These are phyloP conservation scores for Dynastes grantii DNA, from an alignment of 2,888 invertebrate species.

Conservation along the genomic window DNA sequence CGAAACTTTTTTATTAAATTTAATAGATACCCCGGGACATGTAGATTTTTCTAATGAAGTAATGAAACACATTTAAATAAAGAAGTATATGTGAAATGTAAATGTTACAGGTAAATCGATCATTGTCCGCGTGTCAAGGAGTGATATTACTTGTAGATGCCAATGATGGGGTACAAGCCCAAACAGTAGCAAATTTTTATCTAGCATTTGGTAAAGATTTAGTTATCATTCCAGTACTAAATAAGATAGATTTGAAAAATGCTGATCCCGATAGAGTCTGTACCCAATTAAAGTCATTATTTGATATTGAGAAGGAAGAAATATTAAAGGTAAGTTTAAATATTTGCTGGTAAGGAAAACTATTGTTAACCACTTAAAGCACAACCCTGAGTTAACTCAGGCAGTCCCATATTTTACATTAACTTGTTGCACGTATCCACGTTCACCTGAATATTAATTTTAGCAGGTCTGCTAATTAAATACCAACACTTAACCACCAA, in stretches of 20 bases:
- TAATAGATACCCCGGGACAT: conserved; percentile 99
- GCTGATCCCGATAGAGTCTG: conserved; percentile 89
- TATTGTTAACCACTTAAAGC: background rate
- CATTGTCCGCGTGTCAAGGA: conserved; percentile 94
- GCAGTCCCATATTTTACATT: too few species aligned
- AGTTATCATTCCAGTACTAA: conserved; percentile 91
- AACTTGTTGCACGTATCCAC: too few species aligned
- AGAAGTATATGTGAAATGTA: background rate
- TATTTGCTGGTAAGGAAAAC: background rate
- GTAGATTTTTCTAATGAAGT: conserved; percentile 98
- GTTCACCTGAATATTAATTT: too few species aligned
- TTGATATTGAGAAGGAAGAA: conserved; percentile 82
- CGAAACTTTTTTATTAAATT: conserved; percentile 87
- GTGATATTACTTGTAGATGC: conserved; percentile 96
- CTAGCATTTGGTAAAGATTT: conserved; percentile 89
- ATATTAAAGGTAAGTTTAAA: conserved; percentile 79
- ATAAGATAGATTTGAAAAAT: conserved; percentile 96
- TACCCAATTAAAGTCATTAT: conserved; percentile 84
- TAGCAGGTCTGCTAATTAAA: too few species aligned
- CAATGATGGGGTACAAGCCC: conserved; percentile 96
- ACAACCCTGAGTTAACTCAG: too few species aligned
- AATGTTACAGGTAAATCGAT: conserved; percentile 80
- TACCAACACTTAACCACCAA: too few species aligned
- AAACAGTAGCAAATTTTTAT: conserved; percentile 97
- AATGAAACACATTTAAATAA: conserved; percentile 41